Evolutionary conservation across 2,888 invertebrate species (phyloP), one percentile per base, ranked within the genome.

Genomic region (Parnassius smintheus): DNA sequence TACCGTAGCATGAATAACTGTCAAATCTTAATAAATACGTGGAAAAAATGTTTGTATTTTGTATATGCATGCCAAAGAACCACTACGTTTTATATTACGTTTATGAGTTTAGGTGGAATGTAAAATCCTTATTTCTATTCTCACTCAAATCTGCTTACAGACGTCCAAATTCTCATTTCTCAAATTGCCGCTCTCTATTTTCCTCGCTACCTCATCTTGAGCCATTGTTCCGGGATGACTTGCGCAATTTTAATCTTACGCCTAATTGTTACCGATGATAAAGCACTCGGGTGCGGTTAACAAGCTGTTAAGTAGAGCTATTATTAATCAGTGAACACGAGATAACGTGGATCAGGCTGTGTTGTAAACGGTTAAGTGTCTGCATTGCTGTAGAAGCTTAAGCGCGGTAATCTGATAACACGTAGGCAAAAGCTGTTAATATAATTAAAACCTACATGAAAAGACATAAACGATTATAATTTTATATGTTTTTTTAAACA

Each of bases 281-380:
- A 79, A 75, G 75, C 74, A 75, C 71, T 65, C 73, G 76, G 72
- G 75, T 78, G 75, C 76, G 78, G 73, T 81, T 82, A 85, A 86
- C 84, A 85, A 86, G 77, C 83, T 82, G 83, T 83, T 84, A 83
- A 85, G 76, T 83, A 79, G 75, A 78, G 75, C 78, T 76, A 82
- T 84, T 84, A 81, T 81, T 71, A 81, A 82, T 71, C 71, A 74
- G 71, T 66, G 63, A 64, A 65, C 68, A 65, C 61, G 55, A 57
- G 59, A 63, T 51, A 59, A 58, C 59, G 58, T 50, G 55, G 52
- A 63, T 61, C n/a, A n/a, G 48, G 50, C 41, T 12, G 52, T 44
- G 52, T 44, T 59, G 57, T 64, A 46, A 55, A 9, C 45, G 59
- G 56, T 56, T 53, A n/a, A 54, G 42, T 55, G 59, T 56, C 35